Evolutionary conservation across 2,113 vertebrate species (phyloP), one percentile per base, ranked within the genome.

Genomic region (Apteryx owenii): DNA sequence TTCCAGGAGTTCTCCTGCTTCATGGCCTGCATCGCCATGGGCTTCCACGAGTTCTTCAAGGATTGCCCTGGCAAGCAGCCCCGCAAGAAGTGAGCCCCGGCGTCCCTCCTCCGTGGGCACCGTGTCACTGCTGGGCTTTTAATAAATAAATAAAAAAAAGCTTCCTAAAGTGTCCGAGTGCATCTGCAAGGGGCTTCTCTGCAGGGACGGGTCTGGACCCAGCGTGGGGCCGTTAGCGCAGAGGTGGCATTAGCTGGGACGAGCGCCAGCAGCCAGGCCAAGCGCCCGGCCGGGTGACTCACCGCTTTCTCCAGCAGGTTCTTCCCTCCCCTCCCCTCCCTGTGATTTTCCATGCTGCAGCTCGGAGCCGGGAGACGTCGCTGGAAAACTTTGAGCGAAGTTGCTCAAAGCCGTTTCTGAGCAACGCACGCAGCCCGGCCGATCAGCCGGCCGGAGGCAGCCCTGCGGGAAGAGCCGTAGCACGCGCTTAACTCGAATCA

Each of bases 1-100:
- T 98, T 98, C 20, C 98, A 98, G 97, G 98, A 98, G 86, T 98
- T 97, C 85, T 91, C 78, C 2, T 96, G 98, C 76, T 98, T 98
- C 96, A 96, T 98, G 85, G 97, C 98, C 85, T 98, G 97, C 42
- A 42, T 98, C 5, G 94, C 98, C 94, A 98, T 98, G 98, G 97
- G 90, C 82, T 98, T 97, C 81, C 97, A 98, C 0, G 98, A 98
- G 9, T 98, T 98, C 96, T 98, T 98, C 8, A 97, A 96, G 82
- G 97, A 93, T 0, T 85, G 66, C 53, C 94, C 96, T 0, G 58
- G 96, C 65, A 98, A 97, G 73, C 94, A 92, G 33, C 88, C 93
- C 46, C 97, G 96, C 86, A 88, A 95, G 83, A 98, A 97, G 94
- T 97, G 92, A 95, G 14, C 28, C 58, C 56, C 10, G 17, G 18